Percentiles rank a stretch among this genome's conserved stretches.
phyloP scores from a whole-genome alignment of 1,140 invertebrate genomes.

The Archivesica marissinica region DNA sequence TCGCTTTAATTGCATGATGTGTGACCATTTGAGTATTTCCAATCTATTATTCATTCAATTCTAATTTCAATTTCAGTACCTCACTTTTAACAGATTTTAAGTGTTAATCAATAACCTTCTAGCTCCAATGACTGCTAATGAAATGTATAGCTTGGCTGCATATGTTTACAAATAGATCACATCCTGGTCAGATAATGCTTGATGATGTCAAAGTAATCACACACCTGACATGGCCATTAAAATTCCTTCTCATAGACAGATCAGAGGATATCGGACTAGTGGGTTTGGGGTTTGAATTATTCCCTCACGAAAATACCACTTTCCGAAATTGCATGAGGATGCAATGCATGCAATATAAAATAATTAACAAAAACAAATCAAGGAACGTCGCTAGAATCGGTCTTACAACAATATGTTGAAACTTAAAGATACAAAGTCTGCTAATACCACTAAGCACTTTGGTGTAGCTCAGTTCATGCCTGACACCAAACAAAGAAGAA shows the following conservation, averaged over 20 bases:
- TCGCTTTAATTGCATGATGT: background rate
- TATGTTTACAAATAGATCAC: slow-evolving; percentile 12
- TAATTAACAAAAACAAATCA: too few species aligned
- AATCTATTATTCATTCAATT: slow-evolving; percentile 21
- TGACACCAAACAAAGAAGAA: too few species aligned
- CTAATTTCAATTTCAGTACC: background rate
- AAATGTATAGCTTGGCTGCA: background rate
- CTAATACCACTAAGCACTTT: too few species aligned
- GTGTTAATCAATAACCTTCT: background rate
- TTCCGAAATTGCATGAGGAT: too few species aligned
- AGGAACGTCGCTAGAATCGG: too few species aligned
- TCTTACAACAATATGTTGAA: too few species aligned
- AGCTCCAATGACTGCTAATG: background rate
- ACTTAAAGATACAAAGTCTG: too few species aligned
- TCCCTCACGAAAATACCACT: too few species aligned
- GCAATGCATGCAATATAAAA: too few species aligned
- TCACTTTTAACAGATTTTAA: background rate
- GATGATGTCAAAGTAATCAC: slow-evolving; percentile 1
- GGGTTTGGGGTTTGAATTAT: too few species aligned
- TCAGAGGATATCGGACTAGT: too few species aligned
- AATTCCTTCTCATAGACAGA: slow-evolving; percentile 8
- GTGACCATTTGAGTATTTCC: background rate
- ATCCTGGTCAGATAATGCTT: background rate
- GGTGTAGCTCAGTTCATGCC: too few species aligned
- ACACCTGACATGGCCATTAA: background rate